Evolutionary conservation across 2,113 vertebrate genomes (phyloP), one percentile per base, ranked within the genome.

Genomic region (Nicator chloris): DNA sequence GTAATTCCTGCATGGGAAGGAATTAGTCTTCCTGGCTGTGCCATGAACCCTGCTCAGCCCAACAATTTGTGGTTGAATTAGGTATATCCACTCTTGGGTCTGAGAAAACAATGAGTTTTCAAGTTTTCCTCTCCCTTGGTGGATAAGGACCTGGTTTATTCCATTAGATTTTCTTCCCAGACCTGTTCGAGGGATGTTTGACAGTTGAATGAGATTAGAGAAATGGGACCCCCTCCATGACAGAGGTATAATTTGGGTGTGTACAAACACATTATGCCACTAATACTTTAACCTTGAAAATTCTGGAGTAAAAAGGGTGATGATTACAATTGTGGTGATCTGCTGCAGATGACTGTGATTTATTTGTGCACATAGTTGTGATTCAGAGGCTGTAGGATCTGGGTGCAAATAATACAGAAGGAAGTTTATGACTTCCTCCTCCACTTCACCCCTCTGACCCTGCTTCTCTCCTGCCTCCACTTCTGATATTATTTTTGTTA

Each of bases 41-140:
- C 53, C 2, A 0, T 30, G 31, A 91, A 75, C 77, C 49, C 69
- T 60, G 16, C 65, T 95, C 40, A 79, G 49, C 82, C 89, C 73
- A 81, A 87, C 50, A 96, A 69, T 91, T 91, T 95, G 96, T 89
- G 91, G 93, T 91, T 82, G 53, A 89, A 91, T 85, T 89, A 84
- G 65, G 37, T 89, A 82, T 65, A 69, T 45, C 68, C 66, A 49
- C 39, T 92, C 66, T 68, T 2, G 11, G 5, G n/a, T 81, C 72
- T 90, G 70, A 93, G 70, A 57, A 51, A 88, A 59, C 56, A 81
- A 82, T 79, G 90, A 78, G 28, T 86, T 78, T 69, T n/a, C 56
- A 86, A 82, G 42, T 80, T 90, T 91, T 86, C 0, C 0, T 83
- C 69, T 86, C 40, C 47, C 47, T 78, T 78, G n/a, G 44, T 42